phyloP scores from a whole-genome alignment of 2,888 invertebrate species.

The Siphlonurus alternatus region DNA sequence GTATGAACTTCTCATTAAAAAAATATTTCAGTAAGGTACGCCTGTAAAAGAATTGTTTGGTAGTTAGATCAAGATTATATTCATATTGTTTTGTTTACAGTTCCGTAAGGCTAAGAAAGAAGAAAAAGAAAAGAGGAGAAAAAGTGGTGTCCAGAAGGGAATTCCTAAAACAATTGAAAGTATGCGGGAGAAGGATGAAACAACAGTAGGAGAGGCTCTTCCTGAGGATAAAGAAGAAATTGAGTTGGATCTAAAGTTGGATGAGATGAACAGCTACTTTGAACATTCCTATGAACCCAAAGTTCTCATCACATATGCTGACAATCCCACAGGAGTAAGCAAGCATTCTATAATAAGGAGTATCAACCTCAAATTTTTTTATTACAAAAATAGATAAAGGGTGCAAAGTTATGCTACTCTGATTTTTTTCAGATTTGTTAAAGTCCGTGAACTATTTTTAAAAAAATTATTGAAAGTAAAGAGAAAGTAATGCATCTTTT shows the following conservation, averaged over 20 bases:
- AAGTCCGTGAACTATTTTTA: too few species aligned
- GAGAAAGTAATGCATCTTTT: too few species aligned
- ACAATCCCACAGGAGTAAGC: conserved; percentile 52
- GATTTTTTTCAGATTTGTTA: too few species aligned
- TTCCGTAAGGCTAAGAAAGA: conserved; percentile 37
- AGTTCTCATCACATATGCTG: conserved; percentile 44
- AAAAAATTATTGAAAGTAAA: too few species aligned
- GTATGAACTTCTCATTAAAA: too few species aligned
- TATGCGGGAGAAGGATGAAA: conserved; percentile 80
- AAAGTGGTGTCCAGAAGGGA: conserved; percentile 45
- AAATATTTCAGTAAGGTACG: too few species aligned
- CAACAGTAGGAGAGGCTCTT: conserved; percentile 49
- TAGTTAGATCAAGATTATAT: too few species aligned
- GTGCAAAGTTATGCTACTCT: too few species aligned
- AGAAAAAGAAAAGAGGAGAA: conserved; percentile 37
- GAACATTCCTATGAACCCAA: conserved; percentile 76
- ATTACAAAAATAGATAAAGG: too few species aligned
- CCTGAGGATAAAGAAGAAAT: conserved; percentile 59
- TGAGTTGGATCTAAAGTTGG: conserved; percentile 58
- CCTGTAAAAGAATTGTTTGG: too few species aligned
- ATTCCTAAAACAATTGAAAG: conserved; percentile 88
- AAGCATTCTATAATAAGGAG: too few species aligned
- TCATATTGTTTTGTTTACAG: not conserved
- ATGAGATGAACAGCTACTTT: conserved; percentile 82
- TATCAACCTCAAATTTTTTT: too few species aligned